Evolutionary conservation across 2,888 invertebrate genomes (phyloP).

Genomic region (Cataglyphis rosenhaueri): DNA sequence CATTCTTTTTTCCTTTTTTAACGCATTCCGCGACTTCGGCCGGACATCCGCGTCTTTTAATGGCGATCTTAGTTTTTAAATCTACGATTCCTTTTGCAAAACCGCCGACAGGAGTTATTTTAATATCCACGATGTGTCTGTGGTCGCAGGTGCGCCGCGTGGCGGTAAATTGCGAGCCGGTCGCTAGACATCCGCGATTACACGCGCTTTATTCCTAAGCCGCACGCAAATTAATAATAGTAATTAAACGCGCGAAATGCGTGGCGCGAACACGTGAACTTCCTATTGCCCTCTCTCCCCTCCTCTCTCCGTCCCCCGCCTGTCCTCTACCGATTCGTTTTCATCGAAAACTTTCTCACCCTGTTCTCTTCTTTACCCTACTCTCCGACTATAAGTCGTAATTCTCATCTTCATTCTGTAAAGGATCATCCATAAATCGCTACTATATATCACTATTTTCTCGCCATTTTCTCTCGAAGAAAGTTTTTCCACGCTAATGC

Average conservation of each 20-base stretch:
- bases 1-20: neutral
- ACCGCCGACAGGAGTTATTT: slow-evolving; percentile 28
- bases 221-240: slow-evolving; percentile 46
- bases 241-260: slow-evolving; percentile 30
- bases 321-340: neutral
- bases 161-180: slow-evolving; percentile 33
- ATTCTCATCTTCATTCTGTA: neutral
- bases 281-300: neutral
- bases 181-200: slow-evolving; percentile 36
- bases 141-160: slow-evolving; percentile 16
- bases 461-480: neutral
- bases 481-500: slow-evolving; percentile 13
- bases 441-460: neutral
- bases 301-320: neutral
- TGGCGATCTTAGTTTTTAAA: neutral
- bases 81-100: neutral
- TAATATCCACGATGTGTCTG: slow-evolving; percentile 41
- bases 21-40: slow-evolving; percentile 15
- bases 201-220: slow-evolving; percentile 31
- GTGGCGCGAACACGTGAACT: neutral
- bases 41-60: slow-evolving; percentile 14
- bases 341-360: slow-evolving; percentile 5
- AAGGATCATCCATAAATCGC: neutral
- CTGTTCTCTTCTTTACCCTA: neutral
- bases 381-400: neutral